Conservation (phyloP, 2,888 invertebrate genomes). For the Cryptocephalus primarius region DNA sequence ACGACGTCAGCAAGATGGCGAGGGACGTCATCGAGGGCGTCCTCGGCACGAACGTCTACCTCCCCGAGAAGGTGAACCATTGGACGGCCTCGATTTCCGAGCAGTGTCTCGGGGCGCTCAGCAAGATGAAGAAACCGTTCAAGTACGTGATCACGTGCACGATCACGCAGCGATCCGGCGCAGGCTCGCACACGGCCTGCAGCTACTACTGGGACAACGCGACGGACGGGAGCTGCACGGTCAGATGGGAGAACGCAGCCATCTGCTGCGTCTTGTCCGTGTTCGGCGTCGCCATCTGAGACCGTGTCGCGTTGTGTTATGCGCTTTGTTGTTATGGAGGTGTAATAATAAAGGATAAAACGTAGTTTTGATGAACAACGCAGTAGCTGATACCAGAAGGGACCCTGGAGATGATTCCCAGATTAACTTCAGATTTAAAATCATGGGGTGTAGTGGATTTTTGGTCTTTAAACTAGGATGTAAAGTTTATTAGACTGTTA, state of each 20-base stretch:
- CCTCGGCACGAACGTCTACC: conserved; percentile 60
- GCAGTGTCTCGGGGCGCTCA: conserved; percentile 57
- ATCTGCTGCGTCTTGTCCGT: conserved; percentile 78
- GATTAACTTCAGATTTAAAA: too few relatives aligned
- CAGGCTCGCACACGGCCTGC: conserved; percentile 72
- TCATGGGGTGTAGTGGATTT: too few relatives aligned
- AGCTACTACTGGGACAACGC: conserved; percentile 76
- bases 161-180: conserved; percentile 76
- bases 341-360: too few relatives aligned
- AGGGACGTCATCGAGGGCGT: conserved; percentile 64
- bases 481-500: too few relatives aligned
- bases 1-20: conserved; percentile 65
- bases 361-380: too few relatives aligned
- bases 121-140: conserved; percentile 68
- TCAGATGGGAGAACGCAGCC: conserved; percentile 79
- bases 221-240: conserved; percentile 71
- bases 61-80: conserved; percentile 50
- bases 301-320: background rate
- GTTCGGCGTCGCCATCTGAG: conserved; percentile 55
- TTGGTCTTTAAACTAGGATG: too few relatives aligned
- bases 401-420: too few relatives aligned
- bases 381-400: too few relatives aligned
- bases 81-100: conserved; percentile 73
- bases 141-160: conserved; percentile 77
- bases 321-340: too few relatives aligned